These are phyloP conservation scores for Microcebus tavaratra DNA, from an alignment of 2,113 vertebrate genomes.

Conservation along the genomic window DNA sequence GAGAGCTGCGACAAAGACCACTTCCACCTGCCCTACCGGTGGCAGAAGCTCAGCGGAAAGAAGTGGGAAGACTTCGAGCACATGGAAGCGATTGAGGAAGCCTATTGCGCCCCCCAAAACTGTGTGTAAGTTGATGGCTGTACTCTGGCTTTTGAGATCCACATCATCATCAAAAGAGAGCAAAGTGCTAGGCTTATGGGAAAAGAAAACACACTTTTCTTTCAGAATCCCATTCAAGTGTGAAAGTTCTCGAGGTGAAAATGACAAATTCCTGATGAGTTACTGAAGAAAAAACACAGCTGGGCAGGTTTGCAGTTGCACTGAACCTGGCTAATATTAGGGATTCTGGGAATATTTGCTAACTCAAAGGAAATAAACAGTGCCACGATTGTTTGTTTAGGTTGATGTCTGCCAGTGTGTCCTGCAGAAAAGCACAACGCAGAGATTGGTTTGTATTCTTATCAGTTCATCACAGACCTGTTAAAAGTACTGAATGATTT, in stretches of 20 bases:
- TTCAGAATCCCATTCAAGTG: background rate
- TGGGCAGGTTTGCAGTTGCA: background rate
- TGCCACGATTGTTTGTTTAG: background rate
- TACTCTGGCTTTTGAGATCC: background rate
- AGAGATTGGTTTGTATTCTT: background rate
- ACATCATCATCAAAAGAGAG: background rate
- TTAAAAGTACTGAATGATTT: background rate
- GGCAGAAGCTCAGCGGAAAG: slow-evolving; percentile 85
- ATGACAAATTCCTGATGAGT: background rate
- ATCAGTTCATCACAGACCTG: background rate
- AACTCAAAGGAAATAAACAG: background rate
- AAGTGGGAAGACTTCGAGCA: slow-evolving; percentile 86
- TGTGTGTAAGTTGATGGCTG: slow-evolving; percentile 70
- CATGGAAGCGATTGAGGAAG: slow-evolving; percentile 90
- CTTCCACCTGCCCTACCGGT: slow-evolving; percentile 92
- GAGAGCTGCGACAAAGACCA: slow-evolving; percentile 90
- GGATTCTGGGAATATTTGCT: background rate
- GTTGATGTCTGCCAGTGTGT: background rate
- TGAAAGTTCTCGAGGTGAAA: background rate
- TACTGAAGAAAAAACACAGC: background rate
- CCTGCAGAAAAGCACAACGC: background rate
- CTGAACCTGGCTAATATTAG: background rate
- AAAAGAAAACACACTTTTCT: background rate
- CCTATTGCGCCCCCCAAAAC: slow-evolving; percentile 88
- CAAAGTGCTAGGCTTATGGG: background rate